A percentile compares a stretch with the other conserved stretches of the same genome.
These are phyloP conservation scores for Maconellicoccus hirsutus DNA, from an alignment of 1,140 invertebrate genomes.

Conservation along the genomic window DNA sequence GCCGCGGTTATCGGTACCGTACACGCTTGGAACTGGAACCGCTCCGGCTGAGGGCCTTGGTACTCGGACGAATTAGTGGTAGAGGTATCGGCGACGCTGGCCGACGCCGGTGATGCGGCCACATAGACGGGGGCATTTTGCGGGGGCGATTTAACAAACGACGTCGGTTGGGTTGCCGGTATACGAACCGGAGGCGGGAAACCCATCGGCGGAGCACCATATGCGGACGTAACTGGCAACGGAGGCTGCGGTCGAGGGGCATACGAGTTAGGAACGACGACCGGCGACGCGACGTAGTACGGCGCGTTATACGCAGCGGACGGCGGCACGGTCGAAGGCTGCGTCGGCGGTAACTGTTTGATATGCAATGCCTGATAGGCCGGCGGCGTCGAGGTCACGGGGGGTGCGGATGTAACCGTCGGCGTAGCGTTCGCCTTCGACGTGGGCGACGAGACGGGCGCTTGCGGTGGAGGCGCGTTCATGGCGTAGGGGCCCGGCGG, in stretches of 20 bases:
- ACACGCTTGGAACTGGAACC: slow-evolving; percentile 7
- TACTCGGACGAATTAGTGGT: slow-evolving; percentile 27
- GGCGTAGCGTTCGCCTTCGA: neutral
- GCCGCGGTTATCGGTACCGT: slow-evolving; percentile 4
- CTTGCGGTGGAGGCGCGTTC: neutral
- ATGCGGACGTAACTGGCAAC: neutral
- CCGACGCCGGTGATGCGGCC: neutral
- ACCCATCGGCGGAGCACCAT: neutral
- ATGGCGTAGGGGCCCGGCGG: neutral
- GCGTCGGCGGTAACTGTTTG: neutral
- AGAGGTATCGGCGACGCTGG: neutral
- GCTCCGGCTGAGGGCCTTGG: slow-evolving; percentile 33
- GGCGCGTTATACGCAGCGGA: neutral
- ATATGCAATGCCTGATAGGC: neutral
- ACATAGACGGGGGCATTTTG: slow-evolving; percentile 34
- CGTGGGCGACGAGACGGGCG: neutral
- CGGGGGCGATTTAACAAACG: slow-evolving; percentile 35
- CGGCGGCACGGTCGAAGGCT: neutral
- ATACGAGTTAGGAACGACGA: neutral
- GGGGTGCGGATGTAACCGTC: slow-evolving; percentile 36
- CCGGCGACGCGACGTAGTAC: slow-evolving; percentile 3
- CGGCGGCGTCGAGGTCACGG: neutral
- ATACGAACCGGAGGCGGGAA: no score
- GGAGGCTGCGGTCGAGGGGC: neutral
- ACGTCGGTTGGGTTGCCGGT: slow-evolving; percentile 24